These are phyloP conservation scores for Bolinopsis microptera DNA, from an alignment of 37 sponge, comb jelly and placozoan species.

Conservation along the genomic window DNA sequence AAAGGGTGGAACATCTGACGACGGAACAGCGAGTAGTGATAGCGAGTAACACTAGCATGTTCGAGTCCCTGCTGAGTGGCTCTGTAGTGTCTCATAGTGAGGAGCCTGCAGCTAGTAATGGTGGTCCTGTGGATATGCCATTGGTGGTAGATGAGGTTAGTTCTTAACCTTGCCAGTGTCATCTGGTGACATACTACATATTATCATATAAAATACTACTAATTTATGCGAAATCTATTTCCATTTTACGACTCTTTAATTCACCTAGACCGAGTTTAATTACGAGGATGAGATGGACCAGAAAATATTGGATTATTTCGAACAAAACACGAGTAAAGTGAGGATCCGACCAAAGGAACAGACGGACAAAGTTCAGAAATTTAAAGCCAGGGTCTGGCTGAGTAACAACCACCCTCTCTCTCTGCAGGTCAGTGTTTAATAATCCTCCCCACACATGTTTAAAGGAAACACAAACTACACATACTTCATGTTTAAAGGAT, in stretches of 20 bases:
- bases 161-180: no score
- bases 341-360: conserved; percentile 11
- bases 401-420: conserved; percentile 89
- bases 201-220: no score
- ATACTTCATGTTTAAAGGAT: no score
- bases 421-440: conserved; percentile 73
- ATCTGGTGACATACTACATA: no score
- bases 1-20: conserved; percentile 89
- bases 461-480: no score
- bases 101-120: not conserved
- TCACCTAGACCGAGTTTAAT: not conserved
- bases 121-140: not conserved
- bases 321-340: not conserved
- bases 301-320: conserved; percentile 8
- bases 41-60: conserved; percentile 42
- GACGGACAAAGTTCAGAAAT: conserved; percentile 73
- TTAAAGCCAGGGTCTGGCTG: conserved; percentile 92
- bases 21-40: conserved; percentile 71
- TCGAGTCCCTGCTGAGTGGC: conserved; percentile 12
- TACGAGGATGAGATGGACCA: not conserved
- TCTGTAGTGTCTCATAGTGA: not conserved
- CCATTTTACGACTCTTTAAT: no score
- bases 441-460: no score
- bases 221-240: no score
- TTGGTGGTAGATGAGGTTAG: not conserved